Base-by-base conservation (phyloP, 2,888 invertebrate genomes). In the Acleris emargana region DNA sequence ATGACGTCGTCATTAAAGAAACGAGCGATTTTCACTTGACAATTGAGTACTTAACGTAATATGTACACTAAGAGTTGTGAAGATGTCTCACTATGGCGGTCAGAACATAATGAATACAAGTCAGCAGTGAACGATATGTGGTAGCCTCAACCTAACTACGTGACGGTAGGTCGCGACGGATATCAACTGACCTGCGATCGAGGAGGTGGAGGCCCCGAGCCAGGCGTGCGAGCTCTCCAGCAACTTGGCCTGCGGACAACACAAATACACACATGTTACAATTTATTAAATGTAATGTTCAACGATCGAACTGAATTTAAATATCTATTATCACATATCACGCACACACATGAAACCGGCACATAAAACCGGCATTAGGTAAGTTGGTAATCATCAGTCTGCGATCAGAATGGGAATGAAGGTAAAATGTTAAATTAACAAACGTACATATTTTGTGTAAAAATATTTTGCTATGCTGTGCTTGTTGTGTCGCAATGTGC, bases 151-250 rank as follows among this genome's bases (percentile, higher is more conserved):
- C 38, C 13, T 38, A 13, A 38, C 7, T 54, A 47, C 45, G 45
- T 25, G n/a, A 43, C 20, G 25, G 54, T 13, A 50, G 13, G n/a
- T 43, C 43, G 59, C n/a, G 32, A 50, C 50, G 54, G 73, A 69
- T 77, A 74, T 82, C 73, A 82, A 95, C 96, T 95, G 96, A 97
- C 97, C 97, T 95, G 97, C 96, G 91, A 97, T 95, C 80, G 97
- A 96, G 69, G 97, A 97, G 69, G 97, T 97, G 73, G 97, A 96
- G 78, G 97, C 96, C 76, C 97, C 97, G 91, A 97, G 95, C 97
- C 97, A 97, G 84, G 97, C 96, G 88, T 97, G 97, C 73, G 97
- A 97, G 76, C 96, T 97, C 89, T 98, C 97, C 93, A 97, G 93
- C 93, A 97, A 95, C 93, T 97, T 97, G 80, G 97, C 97, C 97